Evolutionary conservation across 2,113 vertebrate genomes (phyloP), one percentile per base, ranked within the genome.

Genomic region (Mionectes macconnelli): DNA sequence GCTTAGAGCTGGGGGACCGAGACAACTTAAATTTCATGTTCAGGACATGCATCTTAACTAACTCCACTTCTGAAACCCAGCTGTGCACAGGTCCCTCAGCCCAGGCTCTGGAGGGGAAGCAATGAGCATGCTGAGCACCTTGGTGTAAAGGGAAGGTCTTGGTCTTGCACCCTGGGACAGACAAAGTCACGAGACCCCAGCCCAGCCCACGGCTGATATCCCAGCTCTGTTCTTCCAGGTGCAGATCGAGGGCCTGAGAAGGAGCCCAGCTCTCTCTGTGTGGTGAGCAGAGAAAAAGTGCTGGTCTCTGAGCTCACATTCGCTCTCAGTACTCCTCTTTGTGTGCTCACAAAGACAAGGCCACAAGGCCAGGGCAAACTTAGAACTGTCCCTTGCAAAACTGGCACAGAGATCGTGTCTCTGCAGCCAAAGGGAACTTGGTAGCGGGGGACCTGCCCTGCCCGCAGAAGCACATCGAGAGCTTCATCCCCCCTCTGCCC

Each of bases 311-410:
- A 56, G 70, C 55, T 56, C 67, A 72, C 25, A 5, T 3, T 16
- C 1, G 1, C 63, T 35, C 22, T 1, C 69, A 30, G n/a, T 0
- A 0, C 19, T 90, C n/a, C 33, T 75, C 56, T 70, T 44, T 19
- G 14, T 12, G 56, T 30, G 22, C 27, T 84, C 4, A 0, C 42
- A 50, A 8, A 50, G 33, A 30, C 37, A 35, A 83, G 50, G 28
- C 77, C 62, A 12, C 1, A 33, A n/a, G 75, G 53, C 64, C 0
- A 2, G 87, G 49, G 33, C 49, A 70, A 76, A 45, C 49, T 45
- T 52, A n/a, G 45, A 81, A 24, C 8, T 40, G 44, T 5, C 63
- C 4, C 45, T 55, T 59, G 72, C 33, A 84, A 45, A 90, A 55
- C 0, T 59, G 63, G 59, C 84, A 83, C 53, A 42, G 79, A 66